phyloP scores from a whole-genome alignment of 1,140 invertebrate species.

The Globodera rostochiensis region DNA sequence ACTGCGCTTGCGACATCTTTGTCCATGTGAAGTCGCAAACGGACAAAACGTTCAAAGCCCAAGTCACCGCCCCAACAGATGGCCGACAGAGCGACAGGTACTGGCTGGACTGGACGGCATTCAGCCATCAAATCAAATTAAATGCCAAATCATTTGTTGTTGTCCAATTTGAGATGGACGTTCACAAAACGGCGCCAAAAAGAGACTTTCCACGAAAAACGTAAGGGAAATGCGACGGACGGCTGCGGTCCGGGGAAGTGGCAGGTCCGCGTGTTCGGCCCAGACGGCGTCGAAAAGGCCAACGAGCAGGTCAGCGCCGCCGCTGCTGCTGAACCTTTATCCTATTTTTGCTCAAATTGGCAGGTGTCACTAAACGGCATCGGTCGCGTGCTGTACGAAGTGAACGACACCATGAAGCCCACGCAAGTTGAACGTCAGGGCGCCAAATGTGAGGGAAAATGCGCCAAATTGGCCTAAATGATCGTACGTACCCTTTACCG shows the following conservation, averaged over 20 bases:
- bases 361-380: slow-evolving; percentile 49
- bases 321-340: neutral
- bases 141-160: too few species aligned
- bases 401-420: slow-evolving; percentile 51
- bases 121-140: neutral
- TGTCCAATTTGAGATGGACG: neutral
- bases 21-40: slow-evolving; percentile 16
- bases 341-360: neutral
- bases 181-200: slow-evolving; percentile 16
- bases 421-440: slow-evolving; percentile 46
- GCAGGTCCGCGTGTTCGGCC: slow-evolving; percentile 8
- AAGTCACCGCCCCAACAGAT: slow-evolving; percentile 1
- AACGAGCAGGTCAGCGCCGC: slow-evolving; percentile 5
- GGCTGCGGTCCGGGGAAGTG: slow-evolving; percentile 9
- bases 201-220: slow-evolving; percentile 16
- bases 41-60: slow-evolving; percentile 1
- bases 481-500: neutral
- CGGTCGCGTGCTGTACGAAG: slow-evolving; percentile 50
- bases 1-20: slow-evolving; percentile 9
- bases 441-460: slow-evolving; percentile 54
- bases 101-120: neutral
- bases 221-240: slow-evolving; percentile 7
- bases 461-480: slow-evolving; percentile 30
- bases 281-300: neutral
- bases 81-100: slow-evolving; percentile 13